phyloP scores from a whole-genome alignment of 2,797 vertebrate species.

The Buphagus erythrorhynchus region DNA sequence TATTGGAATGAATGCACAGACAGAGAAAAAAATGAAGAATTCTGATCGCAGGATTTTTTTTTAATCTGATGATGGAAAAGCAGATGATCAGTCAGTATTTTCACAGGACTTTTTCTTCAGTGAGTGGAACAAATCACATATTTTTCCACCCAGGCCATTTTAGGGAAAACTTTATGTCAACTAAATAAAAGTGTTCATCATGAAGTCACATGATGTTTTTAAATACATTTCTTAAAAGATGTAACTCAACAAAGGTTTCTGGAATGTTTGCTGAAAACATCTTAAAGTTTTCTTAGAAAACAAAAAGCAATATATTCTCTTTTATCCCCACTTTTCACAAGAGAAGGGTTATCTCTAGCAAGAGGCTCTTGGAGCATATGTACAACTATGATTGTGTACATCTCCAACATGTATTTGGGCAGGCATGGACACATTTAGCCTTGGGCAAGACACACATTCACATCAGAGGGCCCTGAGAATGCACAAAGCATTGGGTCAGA shows the following conservation, averaged over 20 bases:
- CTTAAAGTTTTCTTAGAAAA: background rate
- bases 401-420: background rate
- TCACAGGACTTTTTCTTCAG: background rate
- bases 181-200: background rate
- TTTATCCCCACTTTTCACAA: background rate
- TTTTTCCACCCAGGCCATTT: background rate
- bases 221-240: background rate
- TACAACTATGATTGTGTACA: background rate
- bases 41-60: rapidly evolving
- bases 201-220: background rate
- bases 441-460: background rate
- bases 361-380: background rate
- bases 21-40: background rate
- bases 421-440: background rate
- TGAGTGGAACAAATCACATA: background rate
- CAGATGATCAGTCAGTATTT: background rate
- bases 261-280: background rate
- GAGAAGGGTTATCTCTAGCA: background rate
- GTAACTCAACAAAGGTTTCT: background rate
- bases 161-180: background rate
- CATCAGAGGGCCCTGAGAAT: background rate
- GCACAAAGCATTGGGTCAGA: background rate
- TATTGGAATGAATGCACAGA: background rate
- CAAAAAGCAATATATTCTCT: background rate
- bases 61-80: rapidly evolving